A percentile compares a stretch with the other conserved stretches of the same genome.
Conservation (phyloP, 1,140 invertebrate genomes). For the Leptinotarsa lineolata region DNA sequence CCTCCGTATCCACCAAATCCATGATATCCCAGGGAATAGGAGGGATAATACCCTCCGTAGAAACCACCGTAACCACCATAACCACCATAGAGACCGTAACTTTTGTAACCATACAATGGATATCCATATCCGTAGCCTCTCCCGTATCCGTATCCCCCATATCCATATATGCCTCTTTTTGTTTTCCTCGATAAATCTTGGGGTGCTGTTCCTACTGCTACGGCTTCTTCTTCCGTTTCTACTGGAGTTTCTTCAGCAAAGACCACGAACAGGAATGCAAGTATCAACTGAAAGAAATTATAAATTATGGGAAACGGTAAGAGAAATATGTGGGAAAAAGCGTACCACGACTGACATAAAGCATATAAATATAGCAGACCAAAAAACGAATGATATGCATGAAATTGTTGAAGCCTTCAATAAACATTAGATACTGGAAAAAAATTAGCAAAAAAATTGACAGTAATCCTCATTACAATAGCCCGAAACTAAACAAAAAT, state of each 20-base stretch:
- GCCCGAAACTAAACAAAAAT: too few relatives aligned
- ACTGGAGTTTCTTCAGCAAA: conserved; percentile 9
- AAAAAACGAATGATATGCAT: too few relatives aligned
- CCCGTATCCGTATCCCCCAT: conserved; percentile 36
- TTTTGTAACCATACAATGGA: conserved; percentile 7
- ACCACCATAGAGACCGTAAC: conserved; percentile 36
- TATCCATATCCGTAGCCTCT: conserved; percentile 20
- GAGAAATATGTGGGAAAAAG: too few relatives aligned
- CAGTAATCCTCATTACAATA: too few relatives aligned
- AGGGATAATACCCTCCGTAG: conserved; percentile 28
- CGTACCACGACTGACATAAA: too few relatives aligned
- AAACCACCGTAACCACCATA: conserved; percentile 37
- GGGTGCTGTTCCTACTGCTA: conserved; percentile 4
- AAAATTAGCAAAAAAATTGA: too few relatives aligned
- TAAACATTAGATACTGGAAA: too few relatives aligned
- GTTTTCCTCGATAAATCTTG: conserved; percentile 16
- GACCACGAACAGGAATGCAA: conserved; percentile 17
- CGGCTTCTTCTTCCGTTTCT: conserved; percentile 17
- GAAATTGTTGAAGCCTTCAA: too few relatives aligned
- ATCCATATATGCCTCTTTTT: conserved; percentile 43
- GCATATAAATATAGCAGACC: too few relatives aligned
- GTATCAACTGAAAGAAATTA: conserved; percentile 21
- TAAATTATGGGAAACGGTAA: background rate
- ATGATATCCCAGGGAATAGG: conserved; percentile 26
- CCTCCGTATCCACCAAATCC: conserved; percentile 26